Evolutionary conservation across 2,888 invertebrate genomes (phyloP).

Genomic region (Cataglyphis rosenhaueri): DNA sequence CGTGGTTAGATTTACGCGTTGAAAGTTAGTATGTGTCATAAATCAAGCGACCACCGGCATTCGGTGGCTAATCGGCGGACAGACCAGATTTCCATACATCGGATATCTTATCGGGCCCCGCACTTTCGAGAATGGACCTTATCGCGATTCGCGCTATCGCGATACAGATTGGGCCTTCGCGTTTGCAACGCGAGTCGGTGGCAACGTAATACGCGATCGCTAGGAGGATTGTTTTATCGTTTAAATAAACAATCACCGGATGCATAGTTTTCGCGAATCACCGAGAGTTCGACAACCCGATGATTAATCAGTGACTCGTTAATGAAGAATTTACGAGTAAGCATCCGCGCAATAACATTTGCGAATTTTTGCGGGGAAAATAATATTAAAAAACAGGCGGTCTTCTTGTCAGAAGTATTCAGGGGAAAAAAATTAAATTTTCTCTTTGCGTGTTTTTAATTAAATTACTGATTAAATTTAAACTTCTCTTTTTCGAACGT

Average conservation of each 20-base stretch:
- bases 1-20: neutral
- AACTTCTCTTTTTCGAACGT: neutral
- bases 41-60: constrained; percentile 17
- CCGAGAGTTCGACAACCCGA: constrained; percentile 35
- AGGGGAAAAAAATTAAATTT: neutral
- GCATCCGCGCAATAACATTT: neutral
- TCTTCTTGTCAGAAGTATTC: neutral
- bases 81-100: constrained; percentile 37
- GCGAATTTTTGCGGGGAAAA: neutral
- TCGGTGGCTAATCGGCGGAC: constrained; percentile 31
- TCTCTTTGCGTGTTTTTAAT: neutral
- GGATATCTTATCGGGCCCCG: constrained; percentile 41
- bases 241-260: constrained; percentile 25
- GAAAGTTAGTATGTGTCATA: neutral
- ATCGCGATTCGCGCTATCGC: constrained; percentile 36
- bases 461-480: constrained; percentile 11
- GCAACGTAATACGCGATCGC: constrained; percentile 10
- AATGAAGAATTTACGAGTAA: constrained; percentile 11
- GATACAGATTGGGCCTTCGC: constrained; percentile 15
- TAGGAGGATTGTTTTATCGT: constrained; percentile 19
- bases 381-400: neutral
- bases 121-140: constrained; percentile 45
- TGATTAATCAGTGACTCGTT: neutral
- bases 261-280: constrained; percentile 3
- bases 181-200: neutral